phyloP scores from a whole-genome alignment of 2,888 invertebrate species.

The Pachymerium ferrugineum region DNA sequence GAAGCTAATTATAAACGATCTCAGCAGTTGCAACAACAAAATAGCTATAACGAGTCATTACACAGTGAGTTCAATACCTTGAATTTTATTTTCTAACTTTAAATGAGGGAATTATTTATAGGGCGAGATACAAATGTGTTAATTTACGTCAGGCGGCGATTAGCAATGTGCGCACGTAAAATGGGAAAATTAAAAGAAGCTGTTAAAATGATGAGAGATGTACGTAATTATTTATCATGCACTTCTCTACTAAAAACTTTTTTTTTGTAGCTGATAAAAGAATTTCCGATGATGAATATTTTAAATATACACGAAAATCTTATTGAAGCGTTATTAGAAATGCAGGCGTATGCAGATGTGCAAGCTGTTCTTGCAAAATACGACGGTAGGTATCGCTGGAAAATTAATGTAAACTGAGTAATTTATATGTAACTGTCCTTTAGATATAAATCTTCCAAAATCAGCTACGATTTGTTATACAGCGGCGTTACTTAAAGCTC shows the following conservation, averaged over 20 bases:
- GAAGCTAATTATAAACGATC: constrained; percentile 73
- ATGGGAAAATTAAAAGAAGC: constrained; percentile 90
- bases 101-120: constrained; percentile 43
- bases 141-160: constrained; percentile 84
- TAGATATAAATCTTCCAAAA: constrained; percentile 84
- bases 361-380: constrained; percentile 86
- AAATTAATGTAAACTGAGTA: background rate
- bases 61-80: constrained; percentile 52
- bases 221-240: constrained; percentile 44
- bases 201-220: constrained; percentile 91
- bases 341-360: constrained; percentile 94
- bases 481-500: constrained; percentile 84
- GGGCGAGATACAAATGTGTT: constrained; percentile 86
- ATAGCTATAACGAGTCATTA: constrained; percentile 64
- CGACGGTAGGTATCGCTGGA: constrained; percentile 54
- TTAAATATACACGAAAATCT: constrained; percentile 93
- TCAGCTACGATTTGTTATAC: constrained; percentile 94
- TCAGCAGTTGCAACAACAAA: constrained; percentile 73
- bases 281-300: constrained; percentile 90
- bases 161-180: constrained; percentile 97
- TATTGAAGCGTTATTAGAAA: constrained; percentile 88
- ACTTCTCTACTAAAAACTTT: background rate
- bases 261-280: constrained; percentile 70
- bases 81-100: background rate
- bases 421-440: constrained; percentile 36